A percentile compares a stretch with the other conserved stretches of the same genome.
These are phyloP conservation scores for Brachypalpus laphriformis DNA, from an alignment of 2,888 invertebrate genomes.

Conservation along the genomic window DNA sequence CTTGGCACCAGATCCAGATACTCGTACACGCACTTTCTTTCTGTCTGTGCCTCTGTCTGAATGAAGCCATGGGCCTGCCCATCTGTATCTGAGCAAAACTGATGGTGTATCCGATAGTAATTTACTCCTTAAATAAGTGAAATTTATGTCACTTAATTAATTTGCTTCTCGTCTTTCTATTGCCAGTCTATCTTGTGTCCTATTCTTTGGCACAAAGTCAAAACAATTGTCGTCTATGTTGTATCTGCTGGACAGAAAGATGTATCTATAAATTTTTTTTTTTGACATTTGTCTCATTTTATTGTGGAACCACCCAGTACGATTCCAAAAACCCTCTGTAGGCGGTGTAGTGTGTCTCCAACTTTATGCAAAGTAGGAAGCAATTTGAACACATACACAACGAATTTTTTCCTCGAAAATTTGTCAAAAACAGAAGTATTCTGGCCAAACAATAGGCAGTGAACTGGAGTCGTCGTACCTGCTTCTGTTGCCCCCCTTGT, in stretches of 20 bases:
- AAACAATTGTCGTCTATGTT: slow-evolving; percentile 49
- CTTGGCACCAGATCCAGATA: slow-evolving; percentile 35
- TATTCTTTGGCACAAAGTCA: slow-evolving; percentile 56
- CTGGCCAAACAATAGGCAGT: slow-evolving; percentile 39
- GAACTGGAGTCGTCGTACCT: slow-evolving; percentile 13
- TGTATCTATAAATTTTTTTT: slow-evolving; percentile 33
- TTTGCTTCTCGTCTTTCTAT: slow-evolving; percentile 51
- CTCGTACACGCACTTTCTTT: slow-evolving; percentile 1
- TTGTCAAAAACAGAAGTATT: slow-evolving; percentile 44
- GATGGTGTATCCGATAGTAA: slow-evolving; percentile 69
- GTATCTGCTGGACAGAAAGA: neutral
- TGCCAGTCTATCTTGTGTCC: slow-evolving; percentile 1
- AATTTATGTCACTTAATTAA: slow-evolving; percentile 74
- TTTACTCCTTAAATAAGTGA: slow-evolving; percentile 73
- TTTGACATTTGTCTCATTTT: slow-evolving; percentile 33
- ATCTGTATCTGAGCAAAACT: slow-evolving; percentile 1
- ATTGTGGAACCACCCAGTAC: slow-evolving; percentile 8
- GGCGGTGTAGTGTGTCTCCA: neutral
- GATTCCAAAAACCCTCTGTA: slow-evolving; percentile 29
- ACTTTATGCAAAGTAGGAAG: slow-evolving; percentile 36
- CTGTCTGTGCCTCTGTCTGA: neutral
- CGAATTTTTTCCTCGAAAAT: slow-evolving; percentile 6
- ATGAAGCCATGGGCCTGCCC: neutral
- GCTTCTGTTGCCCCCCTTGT: neutral
- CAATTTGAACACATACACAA: slow-evolving; percentile 38